Evolutionary conservation across 2,888 invertebrate species (phyloP).

Genomic region (Tetheella fluctuosa): DNA sequence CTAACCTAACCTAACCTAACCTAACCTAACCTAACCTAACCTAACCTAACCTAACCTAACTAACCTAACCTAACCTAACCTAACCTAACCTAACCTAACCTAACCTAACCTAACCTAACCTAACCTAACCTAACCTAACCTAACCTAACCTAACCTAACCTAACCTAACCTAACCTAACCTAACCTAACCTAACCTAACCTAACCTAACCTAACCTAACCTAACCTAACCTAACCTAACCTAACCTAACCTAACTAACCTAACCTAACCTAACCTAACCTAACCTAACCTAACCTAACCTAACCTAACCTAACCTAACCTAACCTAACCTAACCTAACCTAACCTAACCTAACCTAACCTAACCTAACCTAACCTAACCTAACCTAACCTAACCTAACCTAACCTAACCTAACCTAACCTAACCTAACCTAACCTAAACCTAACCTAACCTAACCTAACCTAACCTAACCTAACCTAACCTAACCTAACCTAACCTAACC

Average conservation of each 20-base stretch:
- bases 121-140: no score
- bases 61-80: no score
- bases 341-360: constrained; percentile 22
- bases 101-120: no score
- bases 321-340: constrained; percentile 22
- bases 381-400: constrained; percentile 16
- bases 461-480: constrained; percentile 16
- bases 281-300: constrained; percentile 21
- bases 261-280: constrained; percentile 16
- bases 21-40: no score
- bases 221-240: constrained; percentile 14
- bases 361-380: constrained; percentile 14
- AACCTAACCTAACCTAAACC: constrained; percentile 19
- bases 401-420: constrained; percentile 12
- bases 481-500: constrained; percentile 26
- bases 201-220: constrained; percentile 17
- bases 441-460: constrained; percentile 16
- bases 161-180: constrained; percentile 16
- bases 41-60: no score
- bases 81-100: no score
- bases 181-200: constrained; percentile 19
- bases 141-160: no score
- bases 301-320: constrained; percentile 22
- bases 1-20: no score
- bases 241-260: constrained; percentile 15